A percentile compares a stretch with the other conserved stretches of the same genome.
phyloP scores from a whole-genome alignment of 1,140 invertebrate genomes.

The Megalopta genalis region DNA sequence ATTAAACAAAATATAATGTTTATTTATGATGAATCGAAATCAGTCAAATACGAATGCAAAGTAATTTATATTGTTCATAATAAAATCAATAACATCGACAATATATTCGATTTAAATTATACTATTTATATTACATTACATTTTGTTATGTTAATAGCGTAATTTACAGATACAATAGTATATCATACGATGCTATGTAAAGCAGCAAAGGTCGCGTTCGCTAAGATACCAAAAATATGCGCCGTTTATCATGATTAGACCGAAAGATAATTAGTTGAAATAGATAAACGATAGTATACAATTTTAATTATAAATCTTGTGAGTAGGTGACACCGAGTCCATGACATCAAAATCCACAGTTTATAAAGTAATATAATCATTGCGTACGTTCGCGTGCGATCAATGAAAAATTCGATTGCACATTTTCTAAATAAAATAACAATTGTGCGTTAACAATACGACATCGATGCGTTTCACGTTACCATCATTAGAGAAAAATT shows the following conservation, averaged over 20 bases:
- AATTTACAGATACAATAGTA: not conserved
- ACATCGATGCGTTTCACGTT: not conserved
- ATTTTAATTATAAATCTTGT: not conserved
- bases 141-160: not conserved
- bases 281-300: not conserved
- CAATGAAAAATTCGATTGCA: not conserved
- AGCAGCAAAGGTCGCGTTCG: not conserved
- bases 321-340: not conserved
- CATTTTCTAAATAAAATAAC: not conserved
- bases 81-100: not conserved
- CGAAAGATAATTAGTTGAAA: not conserved
- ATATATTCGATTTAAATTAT: not conserved
- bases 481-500: not conserved
- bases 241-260: not conserved
- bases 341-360: not conserved
- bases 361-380: not conserved
- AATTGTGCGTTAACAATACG: not conserved
- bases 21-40: not conserved
- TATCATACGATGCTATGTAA: not conserved
- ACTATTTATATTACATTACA: not conserved
- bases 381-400: not conserved
- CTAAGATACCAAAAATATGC: not conserved
- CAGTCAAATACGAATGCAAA: not conserved
- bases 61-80: not conserved
- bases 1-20: not conserved